Evolutionary conservation across 1,140 invertebrate genomes (phyloP).

Genomic region (Drosophila pallidifrons): DNA sequence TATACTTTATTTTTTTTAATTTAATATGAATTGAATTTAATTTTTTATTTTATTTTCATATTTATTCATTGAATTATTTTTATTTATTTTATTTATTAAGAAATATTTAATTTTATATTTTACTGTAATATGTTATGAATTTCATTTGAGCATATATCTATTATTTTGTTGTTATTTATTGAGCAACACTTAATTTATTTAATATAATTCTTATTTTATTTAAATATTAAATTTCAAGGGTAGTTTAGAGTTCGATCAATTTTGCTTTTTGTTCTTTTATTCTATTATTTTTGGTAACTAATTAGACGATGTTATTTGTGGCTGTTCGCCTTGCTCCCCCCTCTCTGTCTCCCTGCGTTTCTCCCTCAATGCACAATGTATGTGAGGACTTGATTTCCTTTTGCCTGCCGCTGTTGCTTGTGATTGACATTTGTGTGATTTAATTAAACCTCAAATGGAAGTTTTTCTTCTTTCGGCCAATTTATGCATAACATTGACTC

Average conservation of each 20-base stretch:
- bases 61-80: too few species aligned
- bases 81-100: too few species aligned
- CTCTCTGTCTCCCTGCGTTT: not conserved
- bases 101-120: too few species aligned
- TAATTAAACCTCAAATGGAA: constrained; percentile 79
- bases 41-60: too few species aligned
- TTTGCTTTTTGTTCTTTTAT: constrained; percentile 23
- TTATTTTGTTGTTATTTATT: too few species aligned
- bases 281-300: constrained; percentile 64
- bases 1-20: too few species aligned
- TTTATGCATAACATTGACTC: constrained; percentile 63
- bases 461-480: constrained; percentile 48
- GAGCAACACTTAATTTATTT: too few species aligned
- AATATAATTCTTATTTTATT: too few species aligned
- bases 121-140: too few species aligned
- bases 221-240: not conserved
- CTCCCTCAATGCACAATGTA: not conserved
- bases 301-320: constrained; percentile 75
- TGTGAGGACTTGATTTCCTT: constrained; percentile 30
- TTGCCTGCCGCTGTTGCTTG: constrained; percentile 43
- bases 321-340: constrained; percentile 21
- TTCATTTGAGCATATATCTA: too few species aligned
- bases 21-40: too few species aligned
- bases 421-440: constrained; percentile 73
- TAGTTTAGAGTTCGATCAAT: not conserved